phyloP scores from a whole-genome alignment of 2,113 vertebrate genomes.

The Grammomys dolichurus region DNA sequence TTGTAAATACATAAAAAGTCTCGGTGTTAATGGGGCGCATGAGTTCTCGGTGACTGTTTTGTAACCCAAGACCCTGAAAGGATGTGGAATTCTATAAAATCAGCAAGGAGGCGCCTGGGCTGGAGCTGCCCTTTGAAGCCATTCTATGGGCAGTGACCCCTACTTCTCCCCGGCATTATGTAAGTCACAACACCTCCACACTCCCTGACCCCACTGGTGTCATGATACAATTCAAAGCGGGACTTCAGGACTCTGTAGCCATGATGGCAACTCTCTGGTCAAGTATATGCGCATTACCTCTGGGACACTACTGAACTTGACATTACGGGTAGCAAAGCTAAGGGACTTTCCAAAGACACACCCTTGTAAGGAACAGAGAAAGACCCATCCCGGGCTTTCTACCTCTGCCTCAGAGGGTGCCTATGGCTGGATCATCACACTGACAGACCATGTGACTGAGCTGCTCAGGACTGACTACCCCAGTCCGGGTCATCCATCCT shows the following conservation, averaged over 20 bases:
- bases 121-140: not conserved
- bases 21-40: not conserved
- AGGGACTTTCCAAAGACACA: not conserved
- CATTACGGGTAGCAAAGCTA: not conserved
- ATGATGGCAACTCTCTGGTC: fast-evolving
- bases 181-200: not conserved
- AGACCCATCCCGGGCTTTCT: not conserved
- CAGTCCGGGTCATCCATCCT: fast-evolving
- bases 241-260: fast-evolving
- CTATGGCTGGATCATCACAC: not conserved
- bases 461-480: not conserved
- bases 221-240: too few relatives aligned
- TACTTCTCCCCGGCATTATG: fast-evolving
- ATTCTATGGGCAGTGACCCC: fast-evolving
- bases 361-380: fast-evolving
- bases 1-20: constrained; percentile 77
- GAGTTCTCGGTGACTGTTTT: not conserved
- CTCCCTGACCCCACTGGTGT: not conserved
- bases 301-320: too few relatives aligned
- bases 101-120: fast-evolving
- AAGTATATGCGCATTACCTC: fast-evolving
- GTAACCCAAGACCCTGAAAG: constrained; percentile 36
- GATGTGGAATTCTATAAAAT: constrained; percentile 49
- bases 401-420: not conserved
- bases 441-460: not conserved